These are phyloP conservation scores for Patella ulyssiponensis DNA, from an alignment of 2,888 invertebrate species.

Conservation along the genomic window DNA sequence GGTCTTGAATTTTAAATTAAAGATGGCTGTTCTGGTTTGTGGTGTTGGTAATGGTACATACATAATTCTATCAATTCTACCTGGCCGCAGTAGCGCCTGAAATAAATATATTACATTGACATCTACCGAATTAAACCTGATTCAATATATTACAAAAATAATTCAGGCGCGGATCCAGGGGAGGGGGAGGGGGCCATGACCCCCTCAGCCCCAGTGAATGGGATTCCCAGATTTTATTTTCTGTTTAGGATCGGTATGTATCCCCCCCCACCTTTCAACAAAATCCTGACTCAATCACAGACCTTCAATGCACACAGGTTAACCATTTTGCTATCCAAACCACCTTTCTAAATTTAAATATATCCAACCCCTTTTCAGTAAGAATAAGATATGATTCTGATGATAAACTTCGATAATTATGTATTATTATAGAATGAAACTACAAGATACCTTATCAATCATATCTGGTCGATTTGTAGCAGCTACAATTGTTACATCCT, in stretches of 20 bases:
- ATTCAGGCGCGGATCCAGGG: too few relatives aligned
- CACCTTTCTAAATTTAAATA: neutral
- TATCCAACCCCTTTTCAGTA: neutral
- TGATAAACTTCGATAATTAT: neutral
- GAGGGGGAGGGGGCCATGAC: too few relatives aligned
- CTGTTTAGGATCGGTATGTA: too few relatives aligned
- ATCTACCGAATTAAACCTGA: neutral
- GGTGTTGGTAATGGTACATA: conserved; percentile 93
- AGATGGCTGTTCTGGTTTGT: conserved; percentile 85
- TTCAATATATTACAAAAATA: too few relatives aligned
- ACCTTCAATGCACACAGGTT: too few relatives aligned
- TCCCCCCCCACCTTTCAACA: too few relatives aligned
- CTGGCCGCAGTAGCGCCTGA: conserved; percentile 89
- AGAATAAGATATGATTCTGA: neutral
- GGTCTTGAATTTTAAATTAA: conserved; percentile 82
- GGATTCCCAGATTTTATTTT: too few relatives aligned
- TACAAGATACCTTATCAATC: conserved; percentile 82
- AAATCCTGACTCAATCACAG: too few relatives aligned
- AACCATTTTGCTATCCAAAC: too few relatives aligned
- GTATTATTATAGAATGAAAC: neutral
- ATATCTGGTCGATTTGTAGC: conserved; percentile 97
- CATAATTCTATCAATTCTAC: conserved; percentile 90
- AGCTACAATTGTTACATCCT: conserved; percentile 91
- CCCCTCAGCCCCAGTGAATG: too few relatives aligned
- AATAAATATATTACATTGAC: conserved; percentile 2